These are phyloP conservation scores for Dysmachus trigonus DNA, from an alignment of 2,888 invertebrate species.

Conservation along the genomic window DNA sequence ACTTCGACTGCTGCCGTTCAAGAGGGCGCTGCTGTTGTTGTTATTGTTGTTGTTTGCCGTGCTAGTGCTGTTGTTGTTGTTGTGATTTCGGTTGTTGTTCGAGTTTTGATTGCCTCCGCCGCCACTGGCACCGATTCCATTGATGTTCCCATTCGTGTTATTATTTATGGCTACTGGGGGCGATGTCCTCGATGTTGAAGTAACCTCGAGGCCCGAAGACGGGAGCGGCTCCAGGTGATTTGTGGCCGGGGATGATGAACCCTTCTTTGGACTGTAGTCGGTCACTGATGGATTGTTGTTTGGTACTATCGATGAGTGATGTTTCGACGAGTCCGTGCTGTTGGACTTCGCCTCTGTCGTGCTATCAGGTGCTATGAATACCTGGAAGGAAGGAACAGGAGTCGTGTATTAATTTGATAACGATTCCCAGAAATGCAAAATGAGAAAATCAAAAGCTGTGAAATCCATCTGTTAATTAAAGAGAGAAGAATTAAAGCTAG, in stretches of 20 bases:
- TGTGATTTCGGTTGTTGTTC: slow-evolving; percentile 44
- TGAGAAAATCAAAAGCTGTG: neutral
- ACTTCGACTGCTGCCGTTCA: slow-evolving; percentile 54
- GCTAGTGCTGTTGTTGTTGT: slow-evolving; percentile 43
- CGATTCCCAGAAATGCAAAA: neutral
- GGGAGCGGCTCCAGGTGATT: slow-evolving; percentile 42
- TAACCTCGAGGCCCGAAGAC: slow-evolving; percentile 40
- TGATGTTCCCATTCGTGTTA: slow-evolving; percentile 7
- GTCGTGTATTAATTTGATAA: neutral
- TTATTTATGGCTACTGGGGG: neutral
- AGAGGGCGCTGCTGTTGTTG: slow-evolving; percentile 42
- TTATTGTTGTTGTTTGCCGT: slow-evolving; percentile 31
- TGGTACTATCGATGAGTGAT: slow-evolving; percentile 48
- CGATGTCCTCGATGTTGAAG: slow-evolving; percentile 14
- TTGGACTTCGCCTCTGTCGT: slow-evolving; percentile 53
- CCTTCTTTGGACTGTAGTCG: slow-evolving; percentile 39
- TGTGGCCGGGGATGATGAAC: slow-evolving; percentile 49
- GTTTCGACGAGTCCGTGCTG: slow-evolving; percentile 46
- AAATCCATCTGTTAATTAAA: too few species aligned
- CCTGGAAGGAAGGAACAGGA: slow-evolving; percentile 49
- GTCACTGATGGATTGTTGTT: slow-evolving; percentile 41
- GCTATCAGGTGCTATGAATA: slow-evolving; percentile 58
- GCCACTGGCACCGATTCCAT: neutral
- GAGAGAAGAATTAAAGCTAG: too few species aligned
- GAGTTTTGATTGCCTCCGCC: slow-evolving; percentile 27